Evolutionary conservation across 1,140 invertebrate species (phyloP), one percentile per base, ranked within the genome.

Genomic region (Dreissena rostriformis): DNA sequence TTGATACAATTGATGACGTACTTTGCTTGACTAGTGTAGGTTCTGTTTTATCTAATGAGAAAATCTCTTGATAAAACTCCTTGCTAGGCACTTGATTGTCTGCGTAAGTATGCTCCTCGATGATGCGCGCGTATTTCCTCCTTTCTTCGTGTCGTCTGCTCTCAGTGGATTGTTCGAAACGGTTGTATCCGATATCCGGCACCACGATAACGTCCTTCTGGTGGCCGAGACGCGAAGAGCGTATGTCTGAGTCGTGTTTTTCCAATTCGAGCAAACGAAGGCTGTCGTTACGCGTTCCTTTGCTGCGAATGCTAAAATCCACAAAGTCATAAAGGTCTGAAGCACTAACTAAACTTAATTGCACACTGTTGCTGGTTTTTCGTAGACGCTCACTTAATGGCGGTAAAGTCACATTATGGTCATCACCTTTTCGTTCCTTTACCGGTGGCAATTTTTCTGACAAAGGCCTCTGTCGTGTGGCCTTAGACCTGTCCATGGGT

Each of bases 271-370:
- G 51, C 65, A 76, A 68, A 57, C 70, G 61, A 19, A 83, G 51
- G 24, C 63, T 76, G 15, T 83, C 81, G 49, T 67, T 76, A 22
- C 81, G 26, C 17, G 73, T 70, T 10, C 72, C 73, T 83, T 83
- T 83, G 52, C 81, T 75, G 17, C 67, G 66, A 28, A 83, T 28
- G 67, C 73, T 83, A 57, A 83, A 76, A 51, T 83, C 81, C 1
- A 83, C 81, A 83, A 83, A 70, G 7, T 83, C 81, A 76, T 83
- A 83, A 22, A 83, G 53, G 29, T 82, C 81, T 10, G 81, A 83
- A 1, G 81, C 81, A 83, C 81, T 83, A 0, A 76, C 81, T 51
- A 83, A 71, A 66, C 65, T 77, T 26, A 83, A 72, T 39, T 83
- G 73, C 17, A 76, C 65, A 71, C 63, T 76, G 26, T 24, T 39